Conservation (phyloP, 2,113 vertebrate species). For the Taxidea taxus region DNA sequence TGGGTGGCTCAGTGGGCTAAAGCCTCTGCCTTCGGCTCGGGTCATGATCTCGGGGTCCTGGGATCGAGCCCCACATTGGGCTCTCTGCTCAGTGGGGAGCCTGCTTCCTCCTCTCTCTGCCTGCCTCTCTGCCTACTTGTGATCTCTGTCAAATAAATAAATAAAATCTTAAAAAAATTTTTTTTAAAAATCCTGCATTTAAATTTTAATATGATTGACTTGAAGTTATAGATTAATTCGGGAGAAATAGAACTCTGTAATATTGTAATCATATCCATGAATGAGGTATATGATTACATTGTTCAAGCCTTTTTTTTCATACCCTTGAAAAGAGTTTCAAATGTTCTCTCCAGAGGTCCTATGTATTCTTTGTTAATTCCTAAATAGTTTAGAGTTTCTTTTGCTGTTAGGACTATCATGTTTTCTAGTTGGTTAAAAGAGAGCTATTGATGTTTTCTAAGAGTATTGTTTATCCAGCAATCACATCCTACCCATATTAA, state of each 20-base stretch:
- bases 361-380: conserved; percentile 11
- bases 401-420: conserved; percentile 18
- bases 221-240: not conserved
- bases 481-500: not conserved
- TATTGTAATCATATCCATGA: not conserved
- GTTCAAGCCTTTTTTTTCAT: conserved; percentile 11
- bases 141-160: too few species aligned
- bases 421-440: conserved; percentile 24
- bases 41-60: too few species aligned
- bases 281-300: not conserved
- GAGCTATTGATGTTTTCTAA: not conserved
- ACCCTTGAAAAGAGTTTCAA: not conserved
- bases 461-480: not conserved
- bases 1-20: too few species aligned
- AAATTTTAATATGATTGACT: not conserved
- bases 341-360: conserved; percentile 9
- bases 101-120: too few species aligned
- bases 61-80: too few species aligned
- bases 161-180: too few species aligned
- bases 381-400: not conserved
- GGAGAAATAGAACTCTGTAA: not conserved
- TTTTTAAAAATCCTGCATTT: not conserved
- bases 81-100: too few species aligned
- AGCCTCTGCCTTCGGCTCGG: too few species aligned
- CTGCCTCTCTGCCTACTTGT: too few species aligned